Conservation (phyloP, 1,140 invertebrate genomes). For the Galleria mellonella region DNA sequence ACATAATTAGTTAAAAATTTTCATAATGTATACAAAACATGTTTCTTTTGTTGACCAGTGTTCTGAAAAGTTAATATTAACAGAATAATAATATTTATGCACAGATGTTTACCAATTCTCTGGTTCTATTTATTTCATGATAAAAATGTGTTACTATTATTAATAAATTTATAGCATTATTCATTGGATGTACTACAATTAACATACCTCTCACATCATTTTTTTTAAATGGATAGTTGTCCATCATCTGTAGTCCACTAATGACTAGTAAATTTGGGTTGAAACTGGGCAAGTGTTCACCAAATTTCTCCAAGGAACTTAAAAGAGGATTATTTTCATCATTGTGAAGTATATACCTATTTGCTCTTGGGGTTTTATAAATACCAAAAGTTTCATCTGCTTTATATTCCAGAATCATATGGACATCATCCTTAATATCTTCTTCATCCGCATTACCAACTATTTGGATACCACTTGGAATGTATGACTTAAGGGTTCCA, state of each 20-base stretch:
- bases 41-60: too few relatives aligned
- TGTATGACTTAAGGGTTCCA: conserved; percentile 61
- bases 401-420: conserved; percentile 84
- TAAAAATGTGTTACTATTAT: too few relatives aligned
- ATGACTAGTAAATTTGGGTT: conserved; percentile 86
- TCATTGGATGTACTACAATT: too few relatives aligned
- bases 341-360: conserved; percentile 91
- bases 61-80: too few relatives aligned
- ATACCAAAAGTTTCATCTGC: conserved; percentile 85
- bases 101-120: too few relatives aligned
- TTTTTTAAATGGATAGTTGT: conserved; percentile 85
- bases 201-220: conserved; percentile 66
- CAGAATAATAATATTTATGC: too few relatives aligned
- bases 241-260: conserved; percentile 93
- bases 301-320: conserved; percentile 83
- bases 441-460: conserved; percentile 77
- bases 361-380: conserved; percentile 84
- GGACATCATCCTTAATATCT: conserved; percentile 83
- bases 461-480: conserved; percentile 77
- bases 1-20: too few relatives aligned
- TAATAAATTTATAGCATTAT: too few relatives aligned
- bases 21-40: too few relatives aligned
- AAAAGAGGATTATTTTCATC: conserved; percentile 87
- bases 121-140: too few relatives aligned
- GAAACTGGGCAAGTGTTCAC: conserved; percentile 77